Conservation (phyloP, 2,113 vertebrate species). For the Alethe diademata region DNA sequence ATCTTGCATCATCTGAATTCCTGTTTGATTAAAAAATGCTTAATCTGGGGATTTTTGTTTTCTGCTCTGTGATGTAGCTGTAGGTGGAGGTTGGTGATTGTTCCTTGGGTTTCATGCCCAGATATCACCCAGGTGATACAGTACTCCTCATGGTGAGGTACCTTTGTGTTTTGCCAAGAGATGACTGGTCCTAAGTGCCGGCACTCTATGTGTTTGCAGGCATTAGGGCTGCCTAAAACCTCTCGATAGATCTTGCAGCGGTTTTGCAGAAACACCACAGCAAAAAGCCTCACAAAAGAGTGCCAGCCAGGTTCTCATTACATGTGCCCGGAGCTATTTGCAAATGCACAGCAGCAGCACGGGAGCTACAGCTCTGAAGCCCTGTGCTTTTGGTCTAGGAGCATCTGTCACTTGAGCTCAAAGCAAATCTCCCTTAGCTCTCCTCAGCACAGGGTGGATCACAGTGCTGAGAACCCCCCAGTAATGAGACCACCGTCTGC, state of each 20-base stretch:
- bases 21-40: background rate
- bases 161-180: background rate
- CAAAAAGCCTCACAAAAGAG: background rate
- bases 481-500: background rate
- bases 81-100: background rate
- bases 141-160: background rate
- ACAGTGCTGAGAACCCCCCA: background rate
- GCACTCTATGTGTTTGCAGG: background rate
- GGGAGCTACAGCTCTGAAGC: background rate
- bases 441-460: background rate
- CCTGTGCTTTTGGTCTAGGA: background rate
- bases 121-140: background rate
- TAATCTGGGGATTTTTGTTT: background rate
- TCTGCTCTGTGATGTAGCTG: background rate
- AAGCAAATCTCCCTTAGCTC: background rate
- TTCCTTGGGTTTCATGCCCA: background rate
- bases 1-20: background rate
- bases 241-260: background rate
- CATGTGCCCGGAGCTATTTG: background rate
- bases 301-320: background rate
- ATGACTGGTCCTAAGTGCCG: background rate
- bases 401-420: background rate
- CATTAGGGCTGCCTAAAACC: background rate
- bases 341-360: background rate
- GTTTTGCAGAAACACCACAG: background rate